A percentile compares a stretch with the other conserved stretches of the same genome.
These are phyloP conservation scores for Apis mellifera DNA, from an alignment of 1,140 invertebrate genomes.

Conservation along the genomic window Amel_HAv3.1 CM009943.2:7004001-7004500, in stretches of 20 bases:
- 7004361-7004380: too few relatives aligned
- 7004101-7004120: conserved; percentile 47
- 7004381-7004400: conserved; percentile 8
- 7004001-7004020: conserved; percentile 71
- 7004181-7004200: conserved; percentile 57
- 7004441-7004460: conserved; percentile 19
- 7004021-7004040: conserved; percentile 68
- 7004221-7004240: conserved; percentile 36
- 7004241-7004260: neutral
- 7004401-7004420: neutral
- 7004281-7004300: too few relatives aligned
- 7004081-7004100: conserved; percentile 56
- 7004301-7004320: neutral
- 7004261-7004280: too few relatives aligned
- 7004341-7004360: neutral
- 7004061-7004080: conserved; percentile 63
- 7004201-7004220: conserved; percentile 25
- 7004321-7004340: neutral
- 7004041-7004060: conserved; percentile 65
- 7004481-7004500: conserved; percentile 51
- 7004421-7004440: neutral
- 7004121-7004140: conserved; percentile 60
- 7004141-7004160: conserved; percentile 52
- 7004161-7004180: conserved; percentile 50
- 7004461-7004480: conserved; percentile 49